Percentiles rank a stretch among this genome's conserved stretches.
phyloP scores from a whole-genome alignment of 2,113 vertebrate genomes.

The Sceloporus undulatus region DNA sequence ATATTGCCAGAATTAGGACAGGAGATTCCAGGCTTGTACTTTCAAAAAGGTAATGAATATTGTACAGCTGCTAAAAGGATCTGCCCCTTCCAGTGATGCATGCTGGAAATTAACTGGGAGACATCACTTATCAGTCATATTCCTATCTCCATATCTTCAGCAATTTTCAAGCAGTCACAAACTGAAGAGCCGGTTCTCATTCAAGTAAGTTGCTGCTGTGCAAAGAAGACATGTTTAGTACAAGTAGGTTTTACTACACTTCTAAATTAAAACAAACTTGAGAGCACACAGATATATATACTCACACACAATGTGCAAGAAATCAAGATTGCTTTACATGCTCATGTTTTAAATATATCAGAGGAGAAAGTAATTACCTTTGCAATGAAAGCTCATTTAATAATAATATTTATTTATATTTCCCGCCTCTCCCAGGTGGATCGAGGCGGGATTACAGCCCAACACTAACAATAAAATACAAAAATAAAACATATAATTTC shows the following conservation, averaged over 20 bases:
- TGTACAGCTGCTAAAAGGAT: not conserved
- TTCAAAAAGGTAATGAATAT: not conserved
- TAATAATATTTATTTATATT: no score
- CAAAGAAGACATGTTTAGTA: slow-evolving; percentile 26
- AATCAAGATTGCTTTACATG: slow-evolving; percentile 37
- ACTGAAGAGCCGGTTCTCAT: slow-evolving; percentile 23
- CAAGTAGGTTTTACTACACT: slow-evolving; percentile 41
- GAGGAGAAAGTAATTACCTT: slow-evolving; percentile 52
- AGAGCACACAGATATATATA: slow-evolving; percentile 33
- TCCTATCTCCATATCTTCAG: not conserved
- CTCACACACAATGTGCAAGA: slow-evolving; percentile 25
- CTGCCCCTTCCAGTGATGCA: slow-evolving; percentile 1
- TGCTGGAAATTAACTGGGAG: slow-evolving; percentile 11
- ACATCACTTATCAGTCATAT: not conserved
- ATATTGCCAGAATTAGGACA: not conserved
- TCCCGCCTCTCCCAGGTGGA: no score
- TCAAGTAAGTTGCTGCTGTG: slow-evolving; percentile 23
- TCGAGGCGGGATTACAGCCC: no score
- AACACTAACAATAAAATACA: no score
- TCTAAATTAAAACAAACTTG: slow-evolving; percentile 56
- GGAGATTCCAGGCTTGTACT: fast-evolving
- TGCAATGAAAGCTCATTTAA: slow-evolving; percentile 28
- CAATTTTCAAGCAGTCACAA: slow-evolving; percentile 22
- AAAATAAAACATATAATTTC: no score
- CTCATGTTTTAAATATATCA: slow-evolving; percentile 34